A percentile compares a stretch with the other conserved stretches of the same genome.
These are phyloP conservation scores for Ochotona curzoniae DNA, from an alignment of 2,113 vertebrate genomes.

Conservation along the genomic window DNA sequence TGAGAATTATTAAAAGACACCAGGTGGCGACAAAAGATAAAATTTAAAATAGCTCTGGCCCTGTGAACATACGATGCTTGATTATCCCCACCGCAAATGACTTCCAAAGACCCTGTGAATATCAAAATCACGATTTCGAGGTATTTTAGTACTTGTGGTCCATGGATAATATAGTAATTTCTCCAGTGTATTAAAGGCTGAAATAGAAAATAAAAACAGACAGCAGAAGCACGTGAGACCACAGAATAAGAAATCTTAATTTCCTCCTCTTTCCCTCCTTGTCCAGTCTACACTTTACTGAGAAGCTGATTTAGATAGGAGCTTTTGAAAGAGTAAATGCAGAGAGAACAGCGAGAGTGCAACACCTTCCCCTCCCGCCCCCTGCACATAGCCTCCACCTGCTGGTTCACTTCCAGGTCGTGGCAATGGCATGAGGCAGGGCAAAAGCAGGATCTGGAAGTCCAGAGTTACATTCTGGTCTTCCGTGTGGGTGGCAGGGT, in stretches of 20 bases:
- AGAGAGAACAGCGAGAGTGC: no score
- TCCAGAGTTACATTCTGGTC: no score
- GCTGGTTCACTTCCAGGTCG: no score
- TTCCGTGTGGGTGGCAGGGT: no score
- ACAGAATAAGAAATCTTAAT: not conserved
- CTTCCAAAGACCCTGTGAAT: not conserved
- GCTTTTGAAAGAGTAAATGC: no score
- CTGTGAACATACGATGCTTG: fast-evolving
- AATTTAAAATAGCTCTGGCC: conserved; percentile 18
- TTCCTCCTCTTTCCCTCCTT: not conserved
- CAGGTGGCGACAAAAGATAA: conserved; percentile 74
- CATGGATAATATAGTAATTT: not conserved
- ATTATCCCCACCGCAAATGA: not conserved
- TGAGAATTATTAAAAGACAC: conserved; percentile 46
- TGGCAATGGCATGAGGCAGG: no score
- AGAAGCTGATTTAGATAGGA: not conserved
- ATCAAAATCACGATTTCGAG: not conserved
- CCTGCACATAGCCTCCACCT: no score
- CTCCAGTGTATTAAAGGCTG: not conserved
- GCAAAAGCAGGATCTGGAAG: no score
- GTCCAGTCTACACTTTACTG: not conserved
- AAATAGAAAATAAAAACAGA: not conserved
- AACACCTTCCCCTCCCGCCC: no score
- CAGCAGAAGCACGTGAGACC: conserved; percentile 59
- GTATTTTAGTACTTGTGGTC: not conserved